Conservation (phyloP, 2,113 vertebrate species). For the Daubentonia madagascariensis region DNA sequence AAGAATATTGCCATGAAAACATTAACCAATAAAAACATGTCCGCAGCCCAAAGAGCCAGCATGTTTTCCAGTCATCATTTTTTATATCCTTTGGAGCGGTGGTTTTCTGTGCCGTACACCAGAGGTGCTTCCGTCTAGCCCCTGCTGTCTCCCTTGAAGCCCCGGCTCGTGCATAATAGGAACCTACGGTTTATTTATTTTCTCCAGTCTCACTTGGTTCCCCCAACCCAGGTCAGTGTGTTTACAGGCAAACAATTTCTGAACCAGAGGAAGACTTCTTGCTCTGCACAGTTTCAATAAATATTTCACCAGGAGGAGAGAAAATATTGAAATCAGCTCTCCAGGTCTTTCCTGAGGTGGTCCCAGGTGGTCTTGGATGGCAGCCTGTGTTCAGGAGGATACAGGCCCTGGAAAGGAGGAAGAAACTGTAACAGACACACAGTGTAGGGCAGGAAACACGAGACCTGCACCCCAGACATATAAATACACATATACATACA, state of each 20-base stretch:
- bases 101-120: not conserved
- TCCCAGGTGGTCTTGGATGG: not conserved
- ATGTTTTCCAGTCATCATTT: not conserved
- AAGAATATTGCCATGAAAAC: not conserved
- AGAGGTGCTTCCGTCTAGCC: not conserved
- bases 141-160: constrained; percentile 9
- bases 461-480: not conserved
- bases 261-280: constrained; percentile 43
- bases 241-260: constrained; percentile 43
- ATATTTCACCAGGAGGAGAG: constrained; percentile 63
- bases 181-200: not conserved
- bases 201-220: not conserved
- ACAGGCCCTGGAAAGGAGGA: not conserved
- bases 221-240: constrained; percentile 36
- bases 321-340: constrained; percentile 45
- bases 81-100: not conserved
- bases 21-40: not conserved
- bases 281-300: constrained; percentile 34
- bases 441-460: not conserved
- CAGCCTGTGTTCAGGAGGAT: not conserved
- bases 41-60: not conserved
- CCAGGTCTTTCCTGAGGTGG: constrained; percentile 9
- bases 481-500: not conserved
- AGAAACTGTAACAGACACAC: not conserved
- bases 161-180: not conserved